These are phyloP conservation scores for Holocentrus rufus DNA, from an alignment of 2,797 vertebrate genomes.

Conservation along the genomic window DNA sequence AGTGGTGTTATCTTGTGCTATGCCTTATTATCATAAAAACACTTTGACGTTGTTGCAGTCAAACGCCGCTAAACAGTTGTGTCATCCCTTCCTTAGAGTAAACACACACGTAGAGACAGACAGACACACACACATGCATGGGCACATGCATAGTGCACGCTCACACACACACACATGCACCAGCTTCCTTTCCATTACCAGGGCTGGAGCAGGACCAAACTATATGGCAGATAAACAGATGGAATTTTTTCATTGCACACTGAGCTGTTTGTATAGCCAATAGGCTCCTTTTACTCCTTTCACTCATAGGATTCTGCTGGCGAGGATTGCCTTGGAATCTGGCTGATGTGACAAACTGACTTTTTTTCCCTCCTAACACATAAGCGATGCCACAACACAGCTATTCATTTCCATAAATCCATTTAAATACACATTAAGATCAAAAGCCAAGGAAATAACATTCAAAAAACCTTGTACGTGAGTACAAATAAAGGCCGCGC, in stretches of 20 bases:
- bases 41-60: slow-evolving; percentile 10
- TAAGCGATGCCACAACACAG: slow-evolving; percentile 42
- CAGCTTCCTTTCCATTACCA: slow-evolving; percentile 27
- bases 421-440: slow-evolving; percentile 65
- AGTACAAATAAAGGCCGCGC: slow-evolving; percentile 35
- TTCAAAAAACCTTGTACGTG: slow-evolving; percentile 53
- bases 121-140: background rate
- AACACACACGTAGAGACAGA: background rate
- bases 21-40: slow-evolving; percentile 46
- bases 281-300: slow-evolving; percentile 41
- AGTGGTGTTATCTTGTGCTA: slow-evolving; percentile 2
- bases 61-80: slow-evolving; percentile 20
- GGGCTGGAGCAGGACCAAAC: slow-evolving; percentile 25
- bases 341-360: slow-evolving; percentile 37
- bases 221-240: slow-evolving; percentile 44
- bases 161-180: slow-evolving; percentile 3
- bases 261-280: slow-evolving; percentile 45
- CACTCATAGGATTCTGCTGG: slow-evolving; percentile 39
- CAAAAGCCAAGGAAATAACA: slow-evolving; percentile 48
- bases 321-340: slow-evolving; percentile 41
- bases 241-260: slow-evolving; percentile 35
- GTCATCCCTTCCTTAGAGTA: slow-evolving; percentile 7
- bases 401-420: slow-evolving; percentile 69
- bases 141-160: background rate
- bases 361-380: slow-evolving; percentile 29